Evolutionary conservation across 2,797 vertebrate species (phyloP), one percentile per base, ranked within the genome.

Genomic region (Sarcophilus harrisii): DNA sequence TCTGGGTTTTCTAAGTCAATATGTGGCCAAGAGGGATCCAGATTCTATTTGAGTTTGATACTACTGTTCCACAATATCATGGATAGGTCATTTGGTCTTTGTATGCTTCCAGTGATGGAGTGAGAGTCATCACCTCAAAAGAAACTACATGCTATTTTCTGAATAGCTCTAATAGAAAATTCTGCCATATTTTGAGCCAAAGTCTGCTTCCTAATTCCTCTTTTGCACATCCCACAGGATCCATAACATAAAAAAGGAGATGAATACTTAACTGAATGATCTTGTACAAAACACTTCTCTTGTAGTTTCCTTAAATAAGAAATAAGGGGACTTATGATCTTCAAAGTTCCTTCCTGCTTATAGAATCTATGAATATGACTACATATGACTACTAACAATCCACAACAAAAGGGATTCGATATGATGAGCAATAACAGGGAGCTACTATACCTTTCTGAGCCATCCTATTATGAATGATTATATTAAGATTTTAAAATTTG

Each of bases 151-250:
- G n/a, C 49, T 13, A 91, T 59, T 58, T 57, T 52, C 28, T 90
- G 90, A 93, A 92, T 91, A 95, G 10, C 73, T 93, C 4, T 28
- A 58, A 45, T 92, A 32, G 29, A 30, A 95, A 91, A 9, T 14
- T 89, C 73, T 95, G 92, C 92, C 92, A 93, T 90, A 11, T 1
- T 45, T 28, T 90, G 59, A 94, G 29, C 55, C 73, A 91, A 94
- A 59, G 55, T 28, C 5, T 0, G 0, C 32, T 29, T 58, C 92
- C 90, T 73, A 2, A 0, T 73, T 6, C n/a, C 66, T 66, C 14
- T 73, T 73, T 38, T 30, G 4, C 45, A 10, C 49, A n/a, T 8
- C 52, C 45, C 54, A 55, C 12, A 45, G 66, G 60, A 12, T 8
- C 5, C 27, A 57, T 38, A 49, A 57, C 1, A 1, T 4, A 27